Base-by-base conservation (phyloP, 2,797 vertebrate species). In the Oophaga sylvatica region DNA sequence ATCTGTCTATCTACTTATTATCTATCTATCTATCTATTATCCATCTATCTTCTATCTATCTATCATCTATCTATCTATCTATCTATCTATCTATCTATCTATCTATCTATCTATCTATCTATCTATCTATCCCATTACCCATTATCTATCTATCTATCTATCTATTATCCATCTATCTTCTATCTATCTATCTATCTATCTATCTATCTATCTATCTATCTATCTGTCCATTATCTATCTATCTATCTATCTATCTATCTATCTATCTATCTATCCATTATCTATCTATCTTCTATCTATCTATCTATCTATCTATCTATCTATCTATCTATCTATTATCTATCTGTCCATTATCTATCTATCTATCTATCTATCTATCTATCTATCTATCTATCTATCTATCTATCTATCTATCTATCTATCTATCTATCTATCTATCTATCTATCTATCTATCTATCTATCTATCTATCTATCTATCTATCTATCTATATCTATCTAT, bases 241-340 rank as follows among this genome's bases (percentile, higher is more conserved):
- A 59, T 59, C 57, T 48, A 76, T 48, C 73, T 48, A 76, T 76
- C 73, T 76, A 76, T 76, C 73, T 48, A 73, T 76, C 35, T 48
- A 76, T 76, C 73, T 48, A 45, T 45, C 73, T 48, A 76, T 76
- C 73, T 48, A 76, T 76, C 73, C 16, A 59, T 59, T 48, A 76
- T 76, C 73, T 59, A 59, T 59, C 57, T 59, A 59, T 59, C 35
- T 1, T 35, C 57, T 59, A 59, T 59, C 57, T 59, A 59, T 59
- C 57, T 59, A 59, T 19, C 67, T 70, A 70, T 70, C 67, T 71
- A 73, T 73, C 17, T 73, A 73, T 45, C 70, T 31, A 65, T 35
- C 13, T 48, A 48, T 48, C 20, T 75, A 75, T 75, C 41, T 48
- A 22, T 75, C 19, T 75, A 35, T 35, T 3, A 35, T 35, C 35